Percentiles rank a stretch among this genome's conserved stretches.
These are phyloP conservation scores for Nymphalis io DNA, from an alignment of 1,140 invertebrate genomes.

Conservation along the genomic window DNA sequence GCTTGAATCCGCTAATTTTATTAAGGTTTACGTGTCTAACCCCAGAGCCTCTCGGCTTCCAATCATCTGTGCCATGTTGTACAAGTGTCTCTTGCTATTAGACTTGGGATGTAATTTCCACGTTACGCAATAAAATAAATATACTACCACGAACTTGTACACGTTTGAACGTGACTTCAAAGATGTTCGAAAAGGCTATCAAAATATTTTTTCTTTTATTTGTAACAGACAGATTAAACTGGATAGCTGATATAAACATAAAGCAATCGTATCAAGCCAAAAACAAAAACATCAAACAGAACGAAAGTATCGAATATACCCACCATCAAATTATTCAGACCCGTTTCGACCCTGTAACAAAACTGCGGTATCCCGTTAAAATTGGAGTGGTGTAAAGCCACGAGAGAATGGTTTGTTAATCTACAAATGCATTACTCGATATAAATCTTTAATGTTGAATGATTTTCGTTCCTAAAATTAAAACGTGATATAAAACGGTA, in stretches of 20 bases:
- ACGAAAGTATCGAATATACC: conserved; percentile 13
- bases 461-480: not conserved
- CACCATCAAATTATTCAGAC: not conserved
- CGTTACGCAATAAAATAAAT: too few relatives aligned
- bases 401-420: conserved; percentile 25
- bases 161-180: too few relatives aligned
- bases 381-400: conserved; percentile 16
- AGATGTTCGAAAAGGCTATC: too few relatives aligned
- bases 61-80: too few relatives aligned
- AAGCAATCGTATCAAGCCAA: not conserved
- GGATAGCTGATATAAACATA: not conserved
- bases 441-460: conserved; percentile 18
- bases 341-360: not conserved
- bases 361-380: conserved; percentile 18
- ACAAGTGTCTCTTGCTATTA: too few relatives aligned
- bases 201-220: not conserved
- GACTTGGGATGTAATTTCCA: too few relatives aligned
- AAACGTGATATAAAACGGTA: not conserved
- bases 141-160: too few relatives aligned
- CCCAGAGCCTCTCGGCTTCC: too few relatives aligned
- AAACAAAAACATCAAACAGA: conserved; percentile 10
- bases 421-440: conserved; percentile 20
- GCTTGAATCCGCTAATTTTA: too few relatives aligned
- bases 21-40: too few relatives aligned
- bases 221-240: not conserved